Conservation (phyloP, 2,888 invertebrate genomes). For the Tanypteryx hageni region DNA sequence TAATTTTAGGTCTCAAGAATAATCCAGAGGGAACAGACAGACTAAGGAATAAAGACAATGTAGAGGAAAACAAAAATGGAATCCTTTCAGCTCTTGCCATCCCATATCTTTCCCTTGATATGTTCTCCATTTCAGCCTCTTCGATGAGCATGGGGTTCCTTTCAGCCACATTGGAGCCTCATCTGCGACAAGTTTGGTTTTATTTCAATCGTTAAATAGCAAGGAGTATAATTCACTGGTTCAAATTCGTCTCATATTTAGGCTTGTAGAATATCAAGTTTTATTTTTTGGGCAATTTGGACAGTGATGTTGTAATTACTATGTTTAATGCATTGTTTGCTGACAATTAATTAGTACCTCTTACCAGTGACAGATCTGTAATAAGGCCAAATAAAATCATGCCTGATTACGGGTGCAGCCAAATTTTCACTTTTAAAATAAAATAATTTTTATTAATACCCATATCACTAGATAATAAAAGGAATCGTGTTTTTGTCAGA, state of each 20-base stretch:
- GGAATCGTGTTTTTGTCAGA: too few species aligned
- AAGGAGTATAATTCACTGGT: too few species aligned
- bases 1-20: neutral
- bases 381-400: too few species aligned
- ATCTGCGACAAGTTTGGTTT: slow-evolving; percentile 74
- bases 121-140: slow-evolving; percentile 72
- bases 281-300: neutral
- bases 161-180: slow-evolving; percentile 78
- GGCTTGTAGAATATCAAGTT: neutral
- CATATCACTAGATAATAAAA: too few species aligned
- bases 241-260: too few species aligned
- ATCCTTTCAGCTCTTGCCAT: slow-evolving; percentile 70
- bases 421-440: too few species aligned
- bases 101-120: slow-evolving; percentile 73
- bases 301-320: too few species aligned
- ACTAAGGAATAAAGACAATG: neutral
- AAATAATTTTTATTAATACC: too few species aligned
- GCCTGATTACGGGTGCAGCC: too few species aligned
- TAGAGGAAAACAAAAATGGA: slow-evolving; percentile 20
- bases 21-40: neutral
- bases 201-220: neutral
- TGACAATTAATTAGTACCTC: too few species aligned
- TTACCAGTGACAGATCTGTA: too few species aligned
- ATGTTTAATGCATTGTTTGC: too few species aligned
- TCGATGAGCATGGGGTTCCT: slow-evolving; percentile 76